Base-by-base conservation (phyloP, 1,140 invertebrate species). In the Drosophila bipectinata region DNA sequence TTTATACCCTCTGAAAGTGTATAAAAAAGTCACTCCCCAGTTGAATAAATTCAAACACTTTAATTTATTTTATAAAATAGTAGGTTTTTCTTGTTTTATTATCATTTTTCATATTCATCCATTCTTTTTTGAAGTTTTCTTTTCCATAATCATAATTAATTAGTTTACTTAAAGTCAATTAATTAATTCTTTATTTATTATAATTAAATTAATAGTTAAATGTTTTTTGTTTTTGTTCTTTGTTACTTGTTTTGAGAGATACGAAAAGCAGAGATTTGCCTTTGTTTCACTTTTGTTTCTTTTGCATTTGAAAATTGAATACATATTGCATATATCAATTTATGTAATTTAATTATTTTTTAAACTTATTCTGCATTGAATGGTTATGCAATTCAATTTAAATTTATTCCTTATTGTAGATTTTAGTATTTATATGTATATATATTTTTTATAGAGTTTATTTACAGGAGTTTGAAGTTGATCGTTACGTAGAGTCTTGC, bases 131-230 rank as follows among this genome's bases (percentile, higher is more conserved):
- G 76, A 84, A 72, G 69, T 74, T 67, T 80, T 71, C 76, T 62
- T 52, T 61, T 75, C 39, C 74, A 77, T 77, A 76, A 60, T 76
- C 63, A 77, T 77, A 77, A 77, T 77, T 77, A 77, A 77, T 77
- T 77, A 77, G 75, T 77, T 77, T 77, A 77, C 83, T 88, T 88
- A 87, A 88, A 63, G 73, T 88, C 79, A 88, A 83, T 88, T 88
- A 88, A 88, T 88, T 88, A 79, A 83, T 87, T 88, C 68, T 58
- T 71, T 87, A 75, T 73, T 77, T 73, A 78, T 78, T 88, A 73
- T 77, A 79, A 77, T 82, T 87, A 87, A 88, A 88, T 88, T 88
- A 88, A 88, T 88, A 88, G 83, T 88, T 88, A 83, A 88, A 88
- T 88, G 76, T 83, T 88, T 88, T 88, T 83, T 88, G 83, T 83